phyloP scores from a whole-genome alignment of 2,888 invertebrate genomes.

The Pristionchus maxplancki region DNA sequence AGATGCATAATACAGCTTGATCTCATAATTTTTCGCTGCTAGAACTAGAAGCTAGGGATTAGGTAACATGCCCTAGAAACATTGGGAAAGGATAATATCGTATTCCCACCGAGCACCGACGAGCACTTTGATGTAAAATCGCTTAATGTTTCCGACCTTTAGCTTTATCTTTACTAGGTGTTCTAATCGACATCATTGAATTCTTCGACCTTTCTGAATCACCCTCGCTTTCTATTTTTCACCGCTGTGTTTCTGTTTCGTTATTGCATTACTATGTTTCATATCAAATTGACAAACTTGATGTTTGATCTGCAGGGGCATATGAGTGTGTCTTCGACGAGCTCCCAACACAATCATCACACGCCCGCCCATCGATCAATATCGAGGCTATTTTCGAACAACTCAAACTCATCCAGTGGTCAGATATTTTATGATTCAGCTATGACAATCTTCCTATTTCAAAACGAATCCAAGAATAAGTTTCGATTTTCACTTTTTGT shows the following conservation, averaged over 20 bases:
- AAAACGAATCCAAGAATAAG: too few relatives aligned
- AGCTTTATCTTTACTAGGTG: too few relatives aligned
- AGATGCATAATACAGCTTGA: too few relatives aligned
- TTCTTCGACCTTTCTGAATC: background rate
- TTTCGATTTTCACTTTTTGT: background rate
- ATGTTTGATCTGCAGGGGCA: background rate
- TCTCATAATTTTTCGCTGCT: too few relatives aligned
- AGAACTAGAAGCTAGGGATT: too few relatives aligned
- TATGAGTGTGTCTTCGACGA: constrained; percentile 31
- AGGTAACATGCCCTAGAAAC: too few relatives aligned
- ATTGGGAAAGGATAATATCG: too few relatives aligned
- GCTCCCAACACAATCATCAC: constrained; percentile 4
- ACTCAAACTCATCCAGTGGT: constrained; percentile 20
- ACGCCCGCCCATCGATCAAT: constrained; percentile 34
- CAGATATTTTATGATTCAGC: background rate
- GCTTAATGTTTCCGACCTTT: too few relatives aligned
- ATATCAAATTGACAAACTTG: background rate
- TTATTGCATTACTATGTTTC: background rate
- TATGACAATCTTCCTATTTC: too few relatives aligned
- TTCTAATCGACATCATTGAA: too few relatives aligned
- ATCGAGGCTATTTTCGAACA: constrained; percentile 38
- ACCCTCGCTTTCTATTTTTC: background rate
- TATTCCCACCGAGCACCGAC: too few relatives aligned
- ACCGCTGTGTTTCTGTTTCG: background rate
- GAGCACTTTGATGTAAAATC: too few relatives aligned